These are phyloP conservation scores for Melanotaenia pygmaea DNA, from an alignment of 2,797 vertebrate species.

Conservation along the genomic window DNA sequence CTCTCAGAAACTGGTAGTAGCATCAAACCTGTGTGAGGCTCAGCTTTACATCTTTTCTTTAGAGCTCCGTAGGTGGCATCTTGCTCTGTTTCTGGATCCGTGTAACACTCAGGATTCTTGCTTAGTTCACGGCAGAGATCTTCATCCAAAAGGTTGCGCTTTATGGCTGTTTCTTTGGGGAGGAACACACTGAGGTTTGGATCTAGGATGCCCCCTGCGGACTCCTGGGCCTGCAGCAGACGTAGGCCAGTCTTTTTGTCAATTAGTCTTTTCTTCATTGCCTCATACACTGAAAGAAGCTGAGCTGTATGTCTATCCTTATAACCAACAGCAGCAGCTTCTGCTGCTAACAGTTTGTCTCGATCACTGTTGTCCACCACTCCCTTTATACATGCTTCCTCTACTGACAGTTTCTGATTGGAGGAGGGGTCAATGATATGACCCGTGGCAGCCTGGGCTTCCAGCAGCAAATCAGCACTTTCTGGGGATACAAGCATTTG, in stretches of 20 bases:
- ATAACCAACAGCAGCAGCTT: too few species aligned
- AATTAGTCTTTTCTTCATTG: too few species aligned
- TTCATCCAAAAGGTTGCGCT: conserved; percentile 76
- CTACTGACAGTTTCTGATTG: conserved; percentile 77
- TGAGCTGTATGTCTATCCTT: too few species aligned
- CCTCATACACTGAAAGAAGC: too few species aligned
- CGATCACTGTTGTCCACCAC: conserved; percentile 43
- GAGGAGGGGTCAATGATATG: conserved; percentile 86
- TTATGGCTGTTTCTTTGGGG: too few species aligned
- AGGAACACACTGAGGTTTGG: too few species aligned
- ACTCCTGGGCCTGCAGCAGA: too few species aligned
- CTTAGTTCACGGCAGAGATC: conserved; percentile 53
- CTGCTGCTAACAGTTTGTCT: too few species aligned
- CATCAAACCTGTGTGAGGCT: conserved; percentile 51
- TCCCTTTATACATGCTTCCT: conserved; percentile 56
- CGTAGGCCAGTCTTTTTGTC: too few species aligned
- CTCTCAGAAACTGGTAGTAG: conserved; percentile 36
- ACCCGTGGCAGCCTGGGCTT: conserved; percentile 90
- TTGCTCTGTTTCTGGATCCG: conserved; percentile 86
- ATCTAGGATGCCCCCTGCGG: too few species aligned
- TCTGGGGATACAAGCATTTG: conserved; percentile 59
- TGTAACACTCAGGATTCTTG: conserved; percentile 80
- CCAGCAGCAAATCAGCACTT: conserved; percentile 75
- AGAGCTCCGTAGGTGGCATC: conserved; percentile 86
- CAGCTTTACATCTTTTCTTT: conserved; percentile 58